Percentiles rank a stretch among this genome's conserved stretches.
phyloP scores from a whole-genome alignment of 2,113 vertebrate species.

The rabbit (Oryctolagus cuniculus) region DNA sequence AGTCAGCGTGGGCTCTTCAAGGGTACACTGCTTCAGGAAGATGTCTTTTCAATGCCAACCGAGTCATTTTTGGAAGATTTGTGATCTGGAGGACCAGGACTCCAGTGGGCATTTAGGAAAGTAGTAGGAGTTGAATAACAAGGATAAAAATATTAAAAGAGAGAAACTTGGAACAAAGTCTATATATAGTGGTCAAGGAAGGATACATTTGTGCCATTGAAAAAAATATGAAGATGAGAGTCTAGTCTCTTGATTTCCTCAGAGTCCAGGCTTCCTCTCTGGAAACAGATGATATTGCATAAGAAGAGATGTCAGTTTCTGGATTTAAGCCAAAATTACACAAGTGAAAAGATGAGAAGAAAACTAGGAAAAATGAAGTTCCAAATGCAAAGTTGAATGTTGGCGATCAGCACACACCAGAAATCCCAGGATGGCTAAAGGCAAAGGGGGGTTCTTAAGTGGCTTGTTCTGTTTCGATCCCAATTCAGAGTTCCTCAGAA shows the following conservation, averaged over 20 bases:
- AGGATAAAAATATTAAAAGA: background rate
- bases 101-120: background rate
- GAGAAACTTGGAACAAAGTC: conserved; percentile 13
- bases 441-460: background rate
- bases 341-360: background rate
- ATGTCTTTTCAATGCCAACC: background rate
- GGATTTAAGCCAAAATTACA: conserved; percentile 12
- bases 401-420: background rate
- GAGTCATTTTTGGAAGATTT: background rate
- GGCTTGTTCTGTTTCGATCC: background rate
- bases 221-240: background rate
- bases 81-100: background rate
- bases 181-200: background rate
- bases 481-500: background rate
- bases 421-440: background rate
- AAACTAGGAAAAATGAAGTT: background rate
- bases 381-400: background rate
- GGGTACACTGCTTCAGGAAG: background rate
- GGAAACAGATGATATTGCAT: background rate
- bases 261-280: background rate
- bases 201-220: background rate
- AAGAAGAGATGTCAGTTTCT: background rate
- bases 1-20: background rate
- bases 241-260: background rate
- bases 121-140: background rate